A percentile compares a stretch with the other conserved stretches of the same genome.
Conservation (phyloP, 2,888 invertebrate species). For the Epinotia bilunana region DNA sequence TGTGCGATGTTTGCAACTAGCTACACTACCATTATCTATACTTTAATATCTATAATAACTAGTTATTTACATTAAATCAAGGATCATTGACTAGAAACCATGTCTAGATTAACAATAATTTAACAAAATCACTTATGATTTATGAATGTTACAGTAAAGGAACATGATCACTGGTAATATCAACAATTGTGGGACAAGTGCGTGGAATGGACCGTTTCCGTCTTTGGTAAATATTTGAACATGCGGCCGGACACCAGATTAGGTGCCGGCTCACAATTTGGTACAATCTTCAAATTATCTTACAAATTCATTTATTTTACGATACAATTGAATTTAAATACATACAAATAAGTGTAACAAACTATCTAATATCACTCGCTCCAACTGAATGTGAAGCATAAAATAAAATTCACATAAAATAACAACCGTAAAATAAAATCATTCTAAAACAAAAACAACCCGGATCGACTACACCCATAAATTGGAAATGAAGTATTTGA, state of each 20-base stretch:
- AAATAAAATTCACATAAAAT: constrained; percentile 80
- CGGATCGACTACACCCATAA: constrained; percentile 62
- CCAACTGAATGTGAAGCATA: constrained; percentile 65
- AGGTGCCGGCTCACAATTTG: not conserved
- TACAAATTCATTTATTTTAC: constrained; percentile 50
- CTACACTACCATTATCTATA: constrained; percentile 62
- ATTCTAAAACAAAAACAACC: constrained; percentile 73
- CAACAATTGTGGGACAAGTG: constrained; percentile 52
- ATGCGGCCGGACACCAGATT: constrained; percentile 33
- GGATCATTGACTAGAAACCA: constrained; percentile 81
- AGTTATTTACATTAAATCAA: constrained; percentile 75
- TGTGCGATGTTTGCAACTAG: constrained; percentile 76
- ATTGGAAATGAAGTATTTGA: constrained; percentile 53
- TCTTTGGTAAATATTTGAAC: constrained; percentile 81
- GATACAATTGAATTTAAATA: constrained; percentile 58
- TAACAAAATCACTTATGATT: constrained; percentile 58
- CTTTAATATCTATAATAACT: constrained; percentile 66
- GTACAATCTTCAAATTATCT: constrained; percentile 39
- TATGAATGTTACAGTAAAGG: constrained; percentile 63
- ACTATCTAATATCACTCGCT: constrained; percentile 80
- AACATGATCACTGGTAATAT: constrained; percentile 60
- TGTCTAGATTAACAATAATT: constrained; percentile 67
- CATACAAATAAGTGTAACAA: constrained; percentile 60
- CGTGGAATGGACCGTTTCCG: constrained; percentile 70
- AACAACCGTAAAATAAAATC: constrained; percentile 79